Percentiles rank a stretch among this genome's conserved stretches.
Evolutionary conservation across 2,888 invertebrate genomes (phyloP).

Genomic region (Pammene fasciana): DNA sequence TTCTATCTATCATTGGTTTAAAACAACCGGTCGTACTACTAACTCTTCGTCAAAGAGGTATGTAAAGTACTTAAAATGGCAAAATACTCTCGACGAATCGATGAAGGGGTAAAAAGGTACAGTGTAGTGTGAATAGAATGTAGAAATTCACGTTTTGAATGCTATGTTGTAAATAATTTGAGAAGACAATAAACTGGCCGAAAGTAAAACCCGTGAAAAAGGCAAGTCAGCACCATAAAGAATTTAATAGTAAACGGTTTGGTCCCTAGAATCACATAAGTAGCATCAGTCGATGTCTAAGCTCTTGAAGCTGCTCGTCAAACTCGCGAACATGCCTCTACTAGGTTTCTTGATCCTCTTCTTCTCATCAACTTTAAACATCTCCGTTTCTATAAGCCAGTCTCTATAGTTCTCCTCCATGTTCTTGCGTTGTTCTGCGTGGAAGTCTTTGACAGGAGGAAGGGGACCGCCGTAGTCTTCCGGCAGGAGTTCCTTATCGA

Average conservation of each 20-base stretch:
- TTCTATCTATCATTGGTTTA: no score
- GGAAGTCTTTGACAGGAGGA: conserved; percentile 77
- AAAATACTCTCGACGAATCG: not conserved
- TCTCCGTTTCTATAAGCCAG: conserved; percentile 85
- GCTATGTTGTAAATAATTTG: not conserved
- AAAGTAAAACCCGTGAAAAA: conserved; percentile 10
- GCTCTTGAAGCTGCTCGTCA: conserved; percentile 78
- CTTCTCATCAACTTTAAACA: conserved; percentile 80
- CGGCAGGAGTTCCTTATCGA: conserved; percentile 73
- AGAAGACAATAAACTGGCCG: not conserved
- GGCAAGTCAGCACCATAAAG: conserved; percentile 30
- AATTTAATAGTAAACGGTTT: conserved; percentile 48
- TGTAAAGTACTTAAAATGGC: not conserved
- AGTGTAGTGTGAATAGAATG: not conserved
- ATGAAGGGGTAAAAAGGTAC: not conserved
- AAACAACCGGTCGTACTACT: not conserved
- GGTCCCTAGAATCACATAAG: conserved; percentile 51
- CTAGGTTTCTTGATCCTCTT: conserved; percentile 76
- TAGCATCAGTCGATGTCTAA: conserved; percentile 75
- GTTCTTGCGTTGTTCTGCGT: conserved; percentile 81
- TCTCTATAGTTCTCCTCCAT: conserved; percentile 84
- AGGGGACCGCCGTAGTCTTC: conserved; percentile 86
- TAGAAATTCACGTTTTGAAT: not conserved
- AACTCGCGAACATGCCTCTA: conserved; percentile 77
- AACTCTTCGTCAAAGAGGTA: not conserved